Evolutionary conservation across 2,888 invertebrate species (phyloP), one percentile per base, ranked within the genome.

Genomic region (Pediacus dermestoides): DNA sequence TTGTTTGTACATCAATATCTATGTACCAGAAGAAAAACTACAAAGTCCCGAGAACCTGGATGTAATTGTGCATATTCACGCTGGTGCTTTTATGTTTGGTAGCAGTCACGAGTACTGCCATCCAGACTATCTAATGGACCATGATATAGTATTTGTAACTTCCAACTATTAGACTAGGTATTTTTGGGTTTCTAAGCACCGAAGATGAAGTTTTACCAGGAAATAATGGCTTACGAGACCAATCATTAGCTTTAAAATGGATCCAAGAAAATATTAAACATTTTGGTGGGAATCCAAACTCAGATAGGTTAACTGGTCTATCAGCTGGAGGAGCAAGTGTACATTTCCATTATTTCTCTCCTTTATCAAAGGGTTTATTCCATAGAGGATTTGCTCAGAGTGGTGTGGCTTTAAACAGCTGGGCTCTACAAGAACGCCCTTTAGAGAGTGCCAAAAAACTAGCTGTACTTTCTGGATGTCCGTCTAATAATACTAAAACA

Each of bases 251-350:
- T 0, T 62, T 86, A 26, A 73, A 74, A 45, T 86, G 84, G 84
- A 67, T 83, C 0, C 75, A 77, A 39, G 64, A 74, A 26, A 81
- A 85, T 60, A 81, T 85, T 41, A 67, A 74, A 46, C 70, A 70
- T 58, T 85, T 86, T 52, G 81, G 81, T 2, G 85, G 85, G 0
- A 76, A 85, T 67, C 75, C 82, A 1, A 73, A 77, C 28, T 77
- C 77, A 41, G 72, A 85, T 14, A 80, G 82, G 0, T 58, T 85
- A 2, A 62, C 76, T 1, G 86, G 86, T 2, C 73, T 76, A 54
- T 84, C 84, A 2, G 80, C 85, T 0, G 86, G 86, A 0, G 84
- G 78, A 18, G 82, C 79, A 2, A 80, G 84, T 50, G 82, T 81
- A 0, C 83, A 85, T 60, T 77, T 82, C 47, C 85, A 85, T 44